Base-by-base conservation (phyloP, 2,797 vertebrate genomes). In the Kryptopterus vitreolus region DNA sequence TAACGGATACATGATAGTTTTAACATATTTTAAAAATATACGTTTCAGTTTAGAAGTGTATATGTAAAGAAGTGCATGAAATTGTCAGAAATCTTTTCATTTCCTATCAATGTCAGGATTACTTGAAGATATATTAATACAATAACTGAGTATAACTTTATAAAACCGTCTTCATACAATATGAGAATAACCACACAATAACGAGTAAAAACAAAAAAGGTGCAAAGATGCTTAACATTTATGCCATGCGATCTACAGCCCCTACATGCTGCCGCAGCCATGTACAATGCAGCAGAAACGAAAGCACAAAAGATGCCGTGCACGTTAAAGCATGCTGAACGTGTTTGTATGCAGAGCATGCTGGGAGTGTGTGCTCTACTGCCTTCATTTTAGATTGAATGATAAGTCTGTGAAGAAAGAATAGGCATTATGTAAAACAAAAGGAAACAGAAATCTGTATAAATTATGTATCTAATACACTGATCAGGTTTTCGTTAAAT, bases 161-260 rank as follows among this genome's bases (percentile, higher is more conserved):
- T 73, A 57, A 58, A 73, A 18, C 33, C 3, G 43, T 58, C 35
- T 24, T 65, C 4, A 5, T 22, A 43, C 1, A 38, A 12, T 26
- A 35, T 38, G 11, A 79, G 62, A 58, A 70, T 31, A 78, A 31
- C 58, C 35, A 50, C 31, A 81, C 73, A 58, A 79, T 70, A 46
- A 78, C 12, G 50, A 66, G 53, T 38, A 75, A 61, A 13, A n/a
- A n/a, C n/a, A n/a, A 35, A 55, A 20, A 24, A 72, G n/a, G 22
- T 52, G 8, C 29, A 70, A 68, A 76, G 70, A 70, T 66, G 33
- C 33, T 76, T 75, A 55, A 48, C 53, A 69, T 61, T 46, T 69
- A 82, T 50, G 62, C 76, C 84, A 84, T 80, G 73, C 85, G 76
- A 63, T 86, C 38, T 74, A 63, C 61, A 80, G 68, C 18, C 18